Evolutionary conservation across 2,113 vertebrate species (phyloP), one percentile per base, ranked within the genome.

Genomic region (Platanista minor): DNA sequence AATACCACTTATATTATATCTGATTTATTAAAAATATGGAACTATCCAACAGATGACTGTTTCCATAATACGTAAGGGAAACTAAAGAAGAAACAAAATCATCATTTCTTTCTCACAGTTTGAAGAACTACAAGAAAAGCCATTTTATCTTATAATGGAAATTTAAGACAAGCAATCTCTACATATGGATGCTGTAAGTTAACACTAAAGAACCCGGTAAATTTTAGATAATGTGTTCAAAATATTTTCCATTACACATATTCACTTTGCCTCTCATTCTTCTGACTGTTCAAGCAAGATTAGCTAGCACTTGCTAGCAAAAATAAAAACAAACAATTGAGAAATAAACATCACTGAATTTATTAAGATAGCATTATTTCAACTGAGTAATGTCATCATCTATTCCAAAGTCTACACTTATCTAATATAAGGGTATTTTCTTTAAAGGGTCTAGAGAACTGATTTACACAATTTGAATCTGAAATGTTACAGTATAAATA

Each of bases 301-400:
- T 80, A 78, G 31, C 14, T 80, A 78, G 31, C 14, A 59, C 61
- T 94, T 75, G 5, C 33, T 52, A 21, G 29, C 20, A 77, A 94
- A 78, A 94, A 91, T 59, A 61, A 90, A 96, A 87, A 64, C 13
- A 89, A 84, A 92, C 18, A 57, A 17, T 46, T 83, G n/a, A 87
- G 61, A 86, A 84, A 67, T 43, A 81, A 33, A 21, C 11, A 85
- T 75, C 49, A 59, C 29, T 85, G 64, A 69, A 85, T 95, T 91
- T 81, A 77, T 36, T 67, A 90, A 54, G 25, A 21, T 10, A 83
- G 33, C 33, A 10, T 54, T 84, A 11, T 91, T 93, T 90, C 27
- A 59, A 21, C 17, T 85, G 36, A 96, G n/a, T 69, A 67, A 69
- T 33, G 31, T 84, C 12, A 87, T 59, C n/a, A 54, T 18, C n/a